Percentiles rank a stretch among this genome's conserved stretches.
Conservation (phyloP, 2,797 vertebrate species). For the Chelonia mydas region DNA sequence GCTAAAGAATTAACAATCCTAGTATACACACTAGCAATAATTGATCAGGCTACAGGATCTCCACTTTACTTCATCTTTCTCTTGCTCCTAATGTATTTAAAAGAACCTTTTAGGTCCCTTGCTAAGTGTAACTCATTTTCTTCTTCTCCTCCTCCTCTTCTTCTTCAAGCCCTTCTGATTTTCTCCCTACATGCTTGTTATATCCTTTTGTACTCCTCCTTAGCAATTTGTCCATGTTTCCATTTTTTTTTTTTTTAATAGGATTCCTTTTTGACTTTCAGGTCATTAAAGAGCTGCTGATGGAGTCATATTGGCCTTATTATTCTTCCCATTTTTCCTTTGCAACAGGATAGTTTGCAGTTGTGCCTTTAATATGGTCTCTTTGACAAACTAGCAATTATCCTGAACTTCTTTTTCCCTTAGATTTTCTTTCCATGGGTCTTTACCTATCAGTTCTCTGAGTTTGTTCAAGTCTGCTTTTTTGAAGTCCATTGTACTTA, state of each 20-base stretch:
- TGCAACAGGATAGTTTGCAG: neutral
- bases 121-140: neutral
- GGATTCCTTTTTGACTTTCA: neutral
- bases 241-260: neutral
- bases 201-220: neutral
- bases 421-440: neutral
- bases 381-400: neutral
- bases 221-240: neutral
- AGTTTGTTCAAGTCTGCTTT: neutral
- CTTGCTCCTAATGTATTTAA: neutral
- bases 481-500: neutral
- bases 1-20: neutral
- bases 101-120: neutral
- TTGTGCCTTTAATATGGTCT: neutral
- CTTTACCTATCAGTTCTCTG: neutral
- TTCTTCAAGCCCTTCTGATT: neutral
- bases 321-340: neutral
- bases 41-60: neutral
- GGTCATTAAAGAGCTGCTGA: neutral
- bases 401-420: neutral
- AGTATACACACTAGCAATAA: neutral
- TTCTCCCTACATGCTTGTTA: neutral
- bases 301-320: neutral
- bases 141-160: too few species aligned
- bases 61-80: neutral